Percentiles rank a stretch among this genome's conserved stretches.
phyloP scores from a whole-genome alignment of 1,140 invertebrate species.

The Temnothorax nylanderi region DNA sequence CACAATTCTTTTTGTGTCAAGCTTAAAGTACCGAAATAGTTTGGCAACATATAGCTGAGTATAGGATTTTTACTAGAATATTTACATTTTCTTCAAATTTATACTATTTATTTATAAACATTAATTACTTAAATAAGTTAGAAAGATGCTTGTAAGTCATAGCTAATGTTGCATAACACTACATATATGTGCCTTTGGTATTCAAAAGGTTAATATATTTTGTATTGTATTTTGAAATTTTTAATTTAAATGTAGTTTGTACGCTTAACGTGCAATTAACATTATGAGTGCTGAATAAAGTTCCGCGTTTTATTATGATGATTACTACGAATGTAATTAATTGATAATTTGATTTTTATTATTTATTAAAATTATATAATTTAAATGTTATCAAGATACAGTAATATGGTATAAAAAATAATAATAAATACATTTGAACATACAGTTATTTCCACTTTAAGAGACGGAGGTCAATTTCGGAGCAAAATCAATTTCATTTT shows the following conservation, averaged over 20 bases:
- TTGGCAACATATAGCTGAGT: not conserved
- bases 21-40: not conserved
- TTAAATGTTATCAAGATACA: not conserved
- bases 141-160: too few relatives aligned
- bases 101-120: not conserved
- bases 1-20: not conserved
- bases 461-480: not conserved
- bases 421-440: not conserved
- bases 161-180: not conserved
- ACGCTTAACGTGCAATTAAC: not conserved
- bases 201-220: not conserved
- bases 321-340: not conserved
- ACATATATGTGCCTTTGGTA: not conserved
- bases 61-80: not conserved
- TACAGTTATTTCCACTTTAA: not conserved
- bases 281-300: not conserved
- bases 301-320: not conserved
- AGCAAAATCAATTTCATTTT: not conserved
- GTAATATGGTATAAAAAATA: not conserved
- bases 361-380: not conserved
- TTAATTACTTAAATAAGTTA: not conserved
- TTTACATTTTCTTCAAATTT: not conserved
- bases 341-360: not conserved
- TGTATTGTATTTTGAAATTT: not conserved
- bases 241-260: not conserved